Evolutionary conservation across 2,888 invertebrate species (phyloP).

Genomic region (Acrobasis consociella): DNA sequence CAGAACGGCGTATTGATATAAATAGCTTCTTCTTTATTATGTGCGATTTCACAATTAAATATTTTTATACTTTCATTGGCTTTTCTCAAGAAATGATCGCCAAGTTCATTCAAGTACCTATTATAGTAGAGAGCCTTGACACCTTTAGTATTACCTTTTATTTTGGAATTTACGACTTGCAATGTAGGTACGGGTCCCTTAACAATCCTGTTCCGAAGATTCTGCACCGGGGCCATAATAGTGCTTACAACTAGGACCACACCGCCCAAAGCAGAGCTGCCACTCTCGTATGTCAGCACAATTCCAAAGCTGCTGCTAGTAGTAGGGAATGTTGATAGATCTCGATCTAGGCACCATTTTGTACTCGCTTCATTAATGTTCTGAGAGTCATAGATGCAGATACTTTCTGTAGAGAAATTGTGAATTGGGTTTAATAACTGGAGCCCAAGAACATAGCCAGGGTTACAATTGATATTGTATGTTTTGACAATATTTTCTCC

Average conservation of each 20-base stretch:
- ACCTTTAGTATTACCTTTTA: constrained; percentile 91
- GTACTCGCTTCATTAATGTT: constrained; percentile 85
- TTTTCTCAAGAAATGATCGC: constrained; percentile 93
- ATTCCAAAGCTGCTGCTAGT: constrained; percentile 93
- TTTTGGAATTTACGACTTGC: constrained; percentile 86
- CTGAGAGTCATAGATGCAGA: constrained; percentile 90
- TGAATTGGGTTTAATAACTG: constrained; percentile 96
- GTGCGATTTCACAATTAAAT: constrained; percentile 90
- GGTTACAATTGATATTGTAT: constrained; percentile 87
- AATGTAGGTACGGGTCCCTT: constrained; percentile 91
- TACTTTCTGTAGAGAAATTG: constrained; percentile 92
- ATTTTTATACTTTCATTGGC: constrained; percentile 94
- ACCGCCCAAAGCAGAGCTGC: constrained; percentile 89
- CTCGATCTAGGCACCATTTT: constrained; percentile 90
- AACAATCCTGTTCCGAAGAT: constrained; percentile 87
- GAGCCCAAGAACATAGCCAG: constrained; percentile 93
- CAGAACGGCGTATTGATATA: constrained; percentile 92
- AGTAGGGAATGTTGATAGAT: constrained; percentile 94
- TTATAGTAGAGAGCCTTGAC: constrained; percentile 94
- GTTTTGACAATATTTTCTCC: constrained; percentile 82
- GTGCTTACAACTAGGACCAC: constrained; percentile 90
- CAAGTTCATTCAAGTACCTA: constrained; percentile 91
- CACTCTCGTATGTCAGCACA: constrained; percentile 91
- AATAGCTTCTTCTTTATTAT: constrained; percentile 91
- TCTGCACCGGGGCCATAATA: constrained; percentile 88